Base-by-base conservation (phyloP, 2,113 vertebrate species). In the Sinocyclocheilus maitianheensis region DNA sequence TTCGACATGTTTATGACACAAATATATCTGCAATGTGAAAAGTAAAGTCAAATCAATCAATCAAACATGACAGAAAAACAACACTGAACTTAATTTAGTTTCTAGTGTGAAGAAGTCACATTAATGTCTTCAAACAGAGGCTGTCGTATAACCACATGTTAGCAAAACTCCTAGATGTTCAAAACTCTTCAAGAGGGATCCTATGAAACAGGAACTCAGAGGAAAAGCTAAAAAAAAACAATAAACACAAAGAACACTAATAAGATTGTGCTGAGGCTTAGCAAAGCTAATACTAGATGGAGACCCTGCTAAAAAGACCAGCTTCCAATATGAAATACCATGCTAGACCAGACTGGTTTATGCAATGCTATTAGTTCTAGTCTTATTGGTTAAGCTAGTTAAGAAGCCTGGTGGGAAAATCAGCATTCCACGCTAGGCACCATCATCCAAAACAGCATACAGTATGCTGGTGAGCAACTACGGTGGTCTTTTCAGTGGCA, bases 21-120 rank as follows among this genome's bases (percentile, higher is more conserved):
- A 51, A 77, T 40, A 53, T 77, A 13, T 53, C 24, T 77, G 22
- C n/a, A 74, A 77, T 30, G 46, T 77, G 11, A 46, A 74, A 74
- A 43, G 37, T 46, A 80, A 43, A 80, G 37, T 81, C 79, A 81
- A n/a, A 81, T 48, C 62, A 53, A 81, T 48, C 62, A 53, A 69
- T 82, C 18, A 69, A 81, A 34, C 40, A 51, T 69, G 62, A 69
- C 43, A 26, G 78, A 16, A 46, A 62, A 79, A 60, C 77, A 79
- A n/a, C 30, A 62, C 0, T 78, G 11, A 58, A 62, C 22, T 69
- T 69, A 30, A 82, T 69, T 26, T 48, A 81, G 34, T 9, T 22
- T 78, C 14, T 20, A 48, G 14, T 67, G 40, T 24, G 46, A 81
- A 67, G n/a, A 26, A 3, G 46, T 48, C 10, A 30, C 60, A 48